Evolutionary conservation across 1,140 invertebrate species (phyloP).

Genomic region (Lamellibrachia luymesi): DNA sequence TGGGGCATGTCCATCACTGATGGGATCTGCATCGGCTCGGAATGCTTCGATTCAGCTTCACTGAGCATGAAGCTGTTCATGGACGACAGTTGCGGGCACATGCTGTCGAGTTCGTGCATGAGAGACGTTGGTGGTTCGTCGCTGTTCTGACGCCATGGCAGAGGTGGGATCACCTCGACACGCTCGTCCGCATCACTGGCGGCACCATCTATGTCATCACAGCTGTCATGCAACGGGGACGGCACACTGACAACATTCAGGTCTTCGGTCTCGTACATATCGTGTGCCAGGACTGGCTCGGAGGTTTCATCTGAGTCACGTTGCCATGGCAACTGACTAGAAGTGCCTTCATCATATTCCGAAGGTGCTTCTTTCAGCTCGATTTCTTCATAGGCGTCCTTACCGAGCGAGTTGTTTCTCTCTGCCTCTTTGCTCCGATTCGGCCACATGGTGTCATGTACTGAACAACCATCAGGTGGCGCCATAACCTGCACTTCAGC

Average conservation of each 20-base stretch:
- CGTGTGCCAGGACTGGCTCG: not conserved
- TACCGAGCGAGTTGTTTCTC: not conserved
- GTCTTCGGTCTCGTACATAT: not conserved
- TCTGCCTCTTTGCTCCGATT: not conserved
- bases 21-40: constrained; percentile 21
- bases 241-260: not conserved
- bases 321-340: not conserved
- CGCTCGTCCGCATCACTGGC: not conserved
- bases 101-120: constrained; percentile 9
- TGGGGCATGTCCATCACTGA: constrained; percentile 22
- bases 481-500: not conserved
- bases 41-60: constrained; percentile 22
- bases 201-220: not conserved
- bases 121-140: not conserved
- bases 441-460: not conserved
- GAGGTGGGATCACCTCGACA: not conserved
- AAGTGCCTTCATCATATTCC: not conserved
- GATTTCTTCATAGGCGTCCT: not conserved
- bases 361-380: not conserved
- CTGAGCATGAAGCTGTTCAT: not conserved
- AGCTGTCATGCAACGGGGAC: not conserved
- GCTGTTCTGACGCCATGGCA: constrained; percentile 7
- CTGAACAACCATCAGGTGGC: not conserved
- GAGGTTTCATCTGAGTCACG: not conserved
- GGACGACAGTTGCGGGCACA: constrained; percentile 13